phyloP scores from a whole-genome alignment of 37 sponge, comb jelly and placozoan genomes.

The Chondrilla cf. caribensis region DNA sequence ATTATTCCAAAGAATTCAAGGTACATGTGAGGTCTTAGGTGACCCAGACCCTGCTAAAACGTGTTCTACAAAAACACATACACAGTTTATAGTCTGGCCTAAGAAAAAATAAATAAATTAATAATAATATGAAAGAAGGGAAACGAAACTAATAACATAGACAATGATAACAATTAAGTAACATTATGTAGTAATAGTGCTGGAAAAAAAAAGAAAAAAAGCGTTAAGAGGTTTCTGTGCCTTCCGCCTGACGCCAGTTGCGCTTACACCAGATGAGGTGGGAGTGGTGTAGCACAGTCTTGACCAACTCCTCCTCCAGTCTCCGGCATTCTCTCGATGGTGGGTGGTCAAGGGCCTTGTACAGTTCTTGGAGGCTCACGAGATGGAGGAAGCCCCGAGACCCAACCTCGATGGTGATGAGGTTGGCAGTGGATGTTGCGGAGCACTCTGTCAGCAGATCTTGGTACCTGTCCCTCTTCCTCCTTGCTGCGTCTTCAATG shows the following conservation, averaged over 20 bases:
- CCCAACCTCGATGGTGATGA: conserved; percentile 11
- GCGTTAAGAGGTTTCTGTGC: no score
- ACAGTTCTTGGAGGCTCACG: conserved; percentile 3
- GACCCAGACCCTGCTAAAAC: conserved; percentile 19
- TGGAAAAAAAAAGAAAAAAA: no score
- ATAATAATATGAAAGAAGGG: background rate
- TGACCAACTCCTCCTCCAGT: conserved; percentile 1
- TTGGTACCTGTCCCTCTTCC: background rate
- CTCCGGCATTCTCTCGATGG: background rate
- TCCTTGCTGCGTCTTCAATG: conserved; percentile 2
- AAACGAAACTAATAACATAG: no score
- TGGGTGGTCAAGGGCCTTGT: background rate
- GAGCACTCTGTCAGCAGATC: background rate
- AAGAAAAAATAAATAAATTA: background rate
- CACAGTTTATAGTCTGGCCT: conserved; percentile 6
- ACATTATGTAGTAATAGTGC: no score
- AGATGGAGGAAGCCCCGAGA: background rate
- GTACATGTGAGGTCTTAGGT: conserved; percentile 22
- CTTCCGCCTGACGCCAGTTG: background rate
- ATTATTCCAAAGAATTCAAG: background rate
- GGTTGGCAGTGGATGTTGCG: background rate
- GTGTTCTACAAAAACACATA: conserved; percentile 22
- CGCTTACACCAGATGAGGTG: conserved; percentile 18
- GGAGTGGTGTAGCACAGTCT: background rate
- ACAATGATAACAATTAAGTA: no score